Evolutionary conservation across 2,888 invertebrate species (phyloP).

Genomic region (Tipula lateralis): DNA sequence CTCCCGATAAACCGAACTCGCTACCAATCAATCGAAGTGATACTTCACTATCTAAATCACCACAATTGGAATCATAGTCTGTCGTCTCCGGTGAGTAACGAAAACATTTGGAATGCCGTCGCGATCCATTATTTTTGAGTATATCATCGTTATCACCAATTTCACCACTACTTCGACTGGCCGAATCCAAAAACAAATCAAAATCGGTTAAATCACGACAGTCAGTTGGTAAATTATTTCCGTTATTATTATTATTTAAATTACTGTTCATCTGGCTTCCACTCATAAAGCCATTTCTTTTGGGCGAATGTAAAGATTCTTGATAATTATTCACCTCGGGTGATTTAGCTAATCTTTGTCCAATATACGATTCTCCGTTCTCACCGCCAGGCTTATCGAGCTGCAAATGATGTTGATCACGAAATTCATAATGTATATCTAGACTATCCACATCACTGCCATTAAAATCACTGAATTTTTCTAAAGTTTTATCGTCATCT

Average conservation of each 20-base stretch:
- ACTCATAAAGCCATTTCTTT: background rate
- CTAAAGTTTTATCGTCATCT: constrained; percentile 41
- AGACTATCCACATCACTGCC: constrained; percentile 46
- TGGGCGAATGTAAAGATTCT: constrained; percentile 14
- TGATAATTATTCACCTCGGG: constrained; percentile 25
- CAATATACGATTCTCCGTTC: constrained; percentile 33
- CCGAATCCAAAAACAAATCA: constrained; percentile 49
- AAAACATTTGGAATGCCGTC: constrained; percentile 68
- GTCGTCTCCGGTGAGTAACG: constrained; percentile 89
- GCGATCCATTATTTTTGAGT: constrained; percentile 43
- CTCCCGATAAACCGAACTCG: constrained; percentile 53
- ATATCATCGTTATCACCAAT: constrained; percentile 46
- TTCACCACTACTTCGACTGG: constrained; percentile 48
- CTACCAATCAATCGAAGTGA: constrained; percentile 67
- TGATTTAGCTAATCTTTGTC: constrained; percentile 35
- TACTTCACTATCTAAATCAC: constrained; percentile 73
- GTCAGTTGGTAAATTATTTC: constrained; percentile 34
- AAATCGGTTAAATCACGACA: constrained; percentile 39
- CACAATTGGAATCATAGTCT: constrained; percentile 81
- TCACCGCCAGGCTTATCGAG: background rate
- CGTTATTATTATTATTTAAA: constrained; percentile 33
- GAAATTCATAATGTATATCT: constrained; percentile 38
- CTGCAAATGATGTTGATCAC: constrained; percentile 31
- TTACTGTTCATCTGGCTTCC: background rate
- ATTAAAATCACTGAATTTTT: constrained; percentile 43